These are phyloP conservation scores for Nephrotoma guestfalica DNA, from an alignment of 2,888 invertebrate genomes.

Conservation along the genomic window DNA sequence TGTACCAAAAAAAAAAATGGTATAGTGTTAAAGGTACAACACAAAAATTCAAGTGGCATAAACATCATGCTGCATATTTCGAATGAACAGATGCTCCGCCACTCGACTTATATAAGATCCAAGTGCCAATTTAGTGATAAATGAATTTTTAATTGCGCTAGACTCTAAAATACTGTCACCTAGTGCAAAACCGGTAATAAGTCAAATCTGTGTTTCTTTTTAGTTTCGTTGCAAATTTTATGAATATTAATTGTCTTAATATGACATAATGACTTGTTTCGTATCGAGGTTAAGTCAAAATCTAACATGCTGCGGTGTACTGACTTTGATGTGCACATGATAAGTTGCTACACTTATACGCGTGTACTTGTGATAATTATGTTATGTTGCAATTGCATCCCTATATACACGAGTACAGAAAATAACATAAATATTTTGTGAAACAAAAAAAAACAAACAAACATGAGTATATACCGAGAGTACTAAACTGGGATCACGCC, in stretches of 20 bases:
- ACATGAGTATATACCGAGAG: too few species aligned
- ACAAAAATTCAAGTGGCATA: not conserved
- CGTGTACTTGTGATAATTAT: not conserved
- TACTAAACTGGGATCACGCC: slow-evolving; percentile 1
- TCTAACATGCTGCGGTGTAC: not conserved
- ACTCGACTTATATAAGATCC: not conserved
- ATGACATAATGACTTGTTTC: not conserved
- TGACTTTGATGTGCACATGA: not conserved
- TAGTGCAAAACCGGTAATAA: not conserved
- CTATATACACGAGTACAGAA: not conserved
- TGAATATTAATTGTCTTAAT: not conserved
- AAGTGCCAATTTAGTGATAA: not conserved
- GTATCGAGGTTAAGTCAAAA: not conserved
- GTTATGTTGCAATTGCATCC: not conserved
- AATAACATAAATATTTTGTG: not conserved
- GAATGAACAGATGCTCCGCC: not conserved
- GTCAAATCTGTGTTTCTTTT: not conserved
- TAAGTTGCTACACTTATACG: not conserved
- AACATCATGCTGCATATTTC: not conserved
- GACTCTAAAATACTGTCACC: not conserved
- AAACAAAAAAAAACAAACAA: not conserved
- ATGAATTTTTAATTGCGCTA: not conserved
- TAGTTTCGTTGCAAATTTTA: not conserved
- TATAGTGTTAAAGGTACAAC: not conserved
- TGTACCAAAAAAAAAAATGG: not conserved